Percentiles rank a stretch among this genome's conserved stretches.
Evolutionary conservation across 1,140 invertebrate species (phyloP).

Genomic region (Zaprionus capensis): DNA sequence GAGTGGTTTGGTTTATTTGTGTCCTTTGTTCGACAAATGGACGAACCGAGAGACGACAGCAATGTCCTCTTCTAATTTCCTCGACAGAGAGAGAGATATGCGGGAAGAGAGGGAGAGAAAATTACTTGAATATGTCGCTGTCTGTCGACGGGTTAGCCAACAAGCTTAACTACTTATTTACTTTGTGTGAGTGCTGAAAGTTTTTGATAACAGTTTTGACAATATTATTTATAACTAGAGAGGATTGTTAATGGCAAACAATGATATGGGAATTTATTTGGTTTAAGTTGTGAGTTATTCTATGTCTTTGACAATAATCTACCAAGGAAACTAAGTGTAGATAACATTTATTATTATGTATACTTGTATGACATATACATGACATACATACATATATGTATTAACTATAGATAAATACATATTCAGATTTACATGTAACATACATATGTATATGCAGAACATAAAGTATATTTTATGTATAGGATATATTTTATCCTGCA

Average conservation of each 20-base stretch:
- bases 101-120: background rate
- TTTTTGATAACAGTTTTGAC: conserved; percentile 13
- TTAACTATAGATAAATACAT: too few species aligned
- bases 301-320: too few species aligned
- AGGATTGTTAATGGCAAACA: background rate
- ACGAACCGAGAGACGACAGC: conserved; percentile 48
- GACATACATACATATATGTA: too few species aligned
- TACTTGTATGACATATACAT: too few species aligned
- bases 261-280: background rate
- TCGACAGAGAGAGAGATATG: background rate
- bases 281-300: too few species aligned
- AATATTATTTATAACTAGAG: background rate
- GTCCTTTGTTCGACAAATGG: conserved; percentile 59
- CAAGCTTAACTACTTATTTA: conserved; percentile 2
- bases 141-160: conserved; percentile 26
- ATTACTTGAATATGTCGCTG: too few species aligned
- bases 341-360: too few species aligned
- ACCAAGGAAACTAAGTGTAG: too few species aligned
- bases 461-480: too few species aligned
- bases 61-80: conserved; percentile 83
- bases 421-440: too few species aligned
- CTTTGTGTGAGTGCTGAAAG: conserved; percentile 6
- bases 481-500: too few species aligned
- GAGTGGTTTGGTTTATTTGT: conserved; percentile 32
- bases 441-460: too few species aligned